Percentiles rank a stretch among this genome's conserved stretches.
These are phyloP conservation scores for Astreopora myriophthalma DNA, from an alignment of 64 coral and sea anemone species.

Conservation along the genomic window DNA sequence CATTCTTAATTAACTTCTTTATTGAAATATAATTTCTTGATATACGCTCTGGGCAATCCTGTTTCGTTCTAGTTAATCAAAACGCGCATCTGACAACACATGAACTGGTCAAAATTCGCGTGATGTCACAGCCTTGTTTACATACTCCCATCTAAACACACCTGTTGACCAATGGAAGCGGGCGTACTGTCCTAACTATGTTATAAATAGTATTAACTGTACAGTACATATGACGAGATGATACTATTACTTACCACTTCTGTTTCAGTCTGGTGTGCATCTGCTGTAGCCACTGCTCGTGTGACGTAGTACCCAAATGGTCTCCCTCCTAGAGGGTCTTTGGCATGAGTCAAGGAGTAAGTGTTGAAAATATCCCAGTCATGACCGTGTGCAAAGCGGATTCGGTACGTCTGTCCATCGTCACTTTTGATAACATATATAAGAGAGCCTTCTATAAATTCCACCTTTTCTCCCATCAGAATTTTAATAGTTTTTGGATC, in stretches of 20 bases:
- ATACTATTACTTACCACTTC: not conserved
- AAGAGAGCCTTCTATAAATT: slow-evolving; percentile 41
- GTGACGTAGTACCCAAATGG: slow-evolving; percentile 57
- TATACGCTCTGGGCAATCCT: too few relatives aligned
- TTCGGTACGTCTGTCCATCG: slow-evolving; percentile 42
- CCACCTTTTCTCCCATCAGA: slow-evolving; percentile 35
- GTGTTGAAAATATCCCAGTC: slow-evolving; percentile 69
- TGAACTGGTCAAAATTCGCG: too few relatives aligned
- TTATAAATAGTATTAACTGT: not conserved
- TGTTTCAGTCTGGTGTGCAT: not conserved
- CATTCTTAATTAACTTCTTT: too few relatives aligned
- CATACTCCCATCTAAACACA: too few relatives aligned
- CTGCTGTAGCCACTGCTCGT: slow-evolving; percentile 34
- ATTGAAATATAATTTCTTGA: too few relatives aligned
- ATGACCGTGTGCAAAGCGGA: slow-evolving; percentile 61
- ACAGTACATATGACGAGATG: not conserved
- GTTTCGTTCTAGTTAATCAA: too few relatives aligned
- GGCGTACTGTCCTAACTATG: too few relatives aligned
- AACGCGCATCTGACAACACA: too few relatives aligned
- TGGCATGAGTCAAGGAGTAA: not conserved
- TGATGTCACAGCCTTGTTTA: too few relatives aligned
- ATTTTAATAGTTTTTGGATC: not conserved
- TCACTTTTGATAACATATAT: slow-evolving; percentile 24
- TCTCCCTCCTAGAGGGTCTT: slow-evolving; percentile 15
- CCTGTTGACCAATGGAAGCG: too few relatives aligned